Evolutionary conservation across 2,797 vertebrate genomes (phyloP), one percentile per base, ranked within the genome.

Genomic region (Bradypus variegatus): DNA sequence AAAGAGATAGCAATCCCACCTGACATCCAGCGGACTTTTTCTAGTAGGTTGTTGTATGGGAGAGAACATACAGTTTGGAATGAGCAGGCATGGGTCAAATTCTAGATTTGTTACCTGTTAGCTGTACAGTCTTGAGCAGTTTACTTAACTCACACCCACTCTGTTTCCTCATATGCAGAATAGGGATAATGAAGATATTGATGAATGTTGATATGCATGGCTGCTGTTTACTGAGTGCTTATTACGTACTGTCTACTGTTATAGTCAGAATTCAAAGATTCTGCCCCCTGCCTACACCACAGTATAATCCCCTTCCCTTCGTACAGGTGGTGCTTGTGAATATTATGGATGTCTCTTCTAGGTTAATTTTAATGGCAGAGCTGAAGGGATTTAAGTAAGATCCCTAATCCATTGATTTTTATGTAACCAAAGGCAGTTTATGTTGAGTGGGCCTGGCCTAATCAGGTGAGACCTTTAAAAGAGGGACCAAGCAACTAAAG

Each of bases 251-350:
- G 11, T 50, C 18, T 21, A 76, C n/a, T 8, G 10, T 31, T 36
- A 45, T 21, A 55, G 33, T 36, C 33, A 60, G 38, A 14, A 21
- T 70, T 16, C 53, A 33, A 21, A 70, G 60, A 45, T 48, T 4
- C 12, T 6, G 1, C n/a, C n/a, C 38, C 8, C 12, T 53, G 8
- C 2, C 4, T n/a, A 11, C 27, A 41, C 41, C 3, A 58, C 38
- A 67, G 18, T 9, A 31, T 21, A 50, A 41, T n/a, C 1, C 8
- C 12, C 2, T 53, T 19, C 62, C 9, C 19, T 41, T 6, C 23
- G 60, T 41, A 19, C 19, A 67, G 19, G 13, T 7, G 82, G 33
- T 21, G 21, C n/a, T n/a, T 69, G 27, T 21, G n/a, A 21, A 29
- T 38, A 41, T 9, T 13, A 33, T 8, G 7, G 67, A 14, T 16